Evolutionary conservation across 2,113 vertebrate species (phyloP).

Genomic region (Lepisosteus oculatus): DNA sequence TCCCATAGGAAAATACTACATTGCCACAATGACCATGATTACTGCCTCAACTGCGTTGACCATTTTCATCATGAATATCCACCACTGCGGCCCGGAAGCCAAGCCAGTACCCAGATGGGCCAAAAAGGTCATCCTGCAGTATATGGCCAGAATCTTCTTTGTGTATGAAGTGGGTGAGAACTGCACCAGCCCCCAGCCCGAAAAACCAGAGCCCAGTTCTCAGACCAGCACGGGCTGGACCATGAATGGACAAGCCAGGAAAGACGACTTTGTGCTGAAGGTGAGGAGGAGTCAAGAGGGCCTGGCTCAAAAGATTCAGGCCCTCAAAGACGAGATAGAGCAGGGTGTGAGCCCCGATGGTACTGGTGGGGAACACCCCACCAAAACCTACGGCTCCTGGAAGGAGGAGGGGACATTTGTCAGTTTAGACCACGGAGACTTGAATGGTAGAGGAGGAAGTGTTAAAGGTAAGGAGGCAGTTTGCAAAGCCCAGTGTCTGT

Average conservation of each 20-base stretch:
- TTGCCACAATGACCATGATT: conserved; percentile 91
- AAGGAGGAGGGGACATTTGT: conserved; percentile 34
- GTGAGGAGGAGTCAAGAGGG: conserved; percentile 23
- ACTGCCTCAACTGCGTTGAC: conserved; percentile 83
- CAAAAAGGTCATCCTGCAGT: conserved; percentile 69
- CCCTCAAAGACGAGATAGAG: conserved; percentile 46
- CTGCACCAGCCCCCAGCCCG: conserved; percentile 59
- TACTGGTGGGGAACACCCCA: conserved; percentile 28
- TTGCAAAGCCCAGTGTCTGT: conserved; percentile 45
- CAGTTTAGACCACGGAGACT: conserved; percentile 46
- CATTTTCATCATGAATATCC: conserved; percentile 88
- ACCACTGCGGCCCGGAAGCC: conserved; percentile 82
- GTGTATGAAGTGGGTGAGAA: conserved; percentile 75
- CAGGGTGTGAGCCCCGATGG: conserved; percentile 38
- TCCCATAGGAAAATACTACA: conserved; percentile 83
- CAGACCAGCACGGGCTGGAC: conserved; percentile 32
- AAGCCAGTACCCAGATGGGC: conserved; percentile 81
- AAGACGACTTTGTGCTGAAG: conserved; percentile 36
- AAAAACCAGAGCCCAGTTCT: conserved; percentile 34
- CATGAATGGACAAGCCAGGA: conserved; percentile 44
- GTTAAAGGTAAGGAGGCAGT: conserved; percentile 22
- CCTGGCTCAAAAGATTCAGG: fast-evolving
- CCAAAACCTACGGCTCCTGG: conserved; percentile 30
- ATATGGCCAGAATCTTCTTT: conserved; percentile 77
- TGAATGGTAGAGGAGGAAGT: conserved; percentile 29